These are phyloP conservation scores for Drosophila vallismaia DNA, from an alignment of 2,888 invertebrate species.

Conservation along the genomic window DNA sequence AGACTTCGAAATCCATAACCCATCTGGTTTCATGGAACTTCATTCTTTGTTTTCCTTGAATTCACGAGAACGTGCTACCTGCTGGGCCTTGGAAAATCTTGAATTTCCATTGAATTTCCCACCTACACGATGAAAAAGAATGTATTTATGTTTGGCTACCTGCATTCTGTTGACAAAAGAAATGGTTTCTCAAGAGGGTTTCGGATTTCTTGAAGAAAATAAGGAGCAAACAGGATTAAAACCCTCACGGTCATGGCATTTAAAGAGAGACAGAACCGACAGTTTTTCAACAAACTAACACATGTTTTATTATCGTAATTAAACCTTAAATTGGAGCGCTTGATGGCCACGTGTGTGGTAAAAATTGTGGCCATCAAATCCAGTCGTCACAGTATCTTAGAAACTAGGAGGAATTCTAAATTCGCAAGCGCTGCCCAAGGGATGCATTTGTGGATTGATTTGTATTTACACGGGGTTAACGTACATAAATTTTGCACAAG, in stretches of 20 bases:
- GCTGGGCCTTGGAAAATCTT: slow-evolving; percentile 50
- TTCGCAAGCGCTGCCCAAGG: slow-evolving; percentile 41
- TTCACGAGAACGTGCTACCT: slow-evolving; percentile 52
- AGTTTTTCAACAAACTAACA: slow-evolving; percentile 41
- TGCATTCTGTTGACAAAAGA: slow-evolving; percentile 43
- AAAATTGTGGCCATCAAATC: slow-evolving; percentile 43
- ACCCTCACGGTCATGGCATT: background rate
- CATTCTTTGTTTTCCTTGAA: slow-evolving; percentile 49
- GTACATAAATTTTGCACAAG: slow-evolving; percentile 63
- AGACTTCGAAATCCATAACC: slow-evolving; percentile 14
- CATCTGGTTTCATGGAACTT: slow-evolving; percentile 36
- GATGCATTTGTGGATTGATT: slow-evolving; percentile 17
- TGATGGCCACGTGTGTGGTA: slow-evolving; percentile 31
- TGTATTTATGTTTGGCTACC: slow-evolving; percentile 45
- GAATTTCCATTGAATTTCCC: slow-evolving; percentile 59
- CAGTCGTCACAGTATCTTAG: slow-evolving; percentile 49
- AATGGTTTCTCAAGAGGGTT: slow-evolving; percentile 30
- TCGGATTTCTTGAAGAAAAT: slow-evolving; percentile 9
- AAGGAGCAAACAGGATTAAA: slow-evolving; percentile 17
- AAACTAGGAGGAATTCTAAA: slow-evolving; percentile 52
- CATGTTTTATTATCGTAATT: slow-evolving; percentile 44
- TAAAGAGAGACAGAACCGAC: background rate
- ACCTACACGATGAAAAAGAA: slow-evolving; percentile 28
- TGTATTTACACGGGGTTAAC: slow-evolving; percentile 37
- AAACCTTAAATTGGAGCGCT: slow-evolving; percentile 40